Conservation (phyloP, 2,113 vertebrate species). For the Aix galericulata region DNA sequence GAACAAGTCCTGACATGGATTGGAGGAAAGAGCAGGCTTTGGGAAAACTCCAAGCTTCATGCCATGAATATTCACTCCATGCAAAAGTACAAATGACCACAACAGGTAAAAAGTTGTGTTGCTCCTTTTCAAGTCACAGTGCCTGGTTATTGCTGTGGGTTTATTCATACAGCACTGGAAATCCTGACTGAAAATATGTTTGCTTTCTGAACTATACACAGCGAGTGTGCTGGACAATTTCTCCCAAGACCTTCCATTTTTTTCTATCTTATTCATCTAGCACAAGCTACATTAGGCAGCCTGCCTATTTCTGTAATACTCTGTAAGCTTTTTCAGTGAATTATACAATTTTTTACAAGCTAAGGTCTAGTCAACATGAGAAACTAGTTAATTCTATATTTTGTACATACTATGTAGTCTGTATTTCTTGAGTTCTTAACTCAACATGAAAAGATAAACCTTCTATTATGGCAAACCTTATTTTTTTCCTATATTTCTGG, state of each 20-base stretch:
- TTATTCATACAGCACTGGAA: neutral
- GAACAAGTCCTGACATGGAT: neutral
- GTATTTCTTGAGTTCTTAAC: neutral
- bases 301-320: neutral
- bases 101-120: neutral
- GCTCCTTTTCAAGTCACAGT: accelerated
- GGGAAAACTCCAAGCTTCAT: neutral
- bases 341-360: neutral
- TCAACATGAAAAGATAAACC: neutral
- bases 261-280: neutral
- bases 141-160: neutral
- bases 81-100: neutral
- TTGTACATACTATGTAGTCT: neutral
- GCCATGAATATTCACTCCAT: neutral
- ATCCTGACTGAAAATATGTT: neutral
- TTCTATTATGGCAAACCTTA: neutral
- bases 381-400: neutral
- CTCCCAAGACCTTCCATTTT: neutral
- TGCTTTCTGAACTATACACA: neutral
- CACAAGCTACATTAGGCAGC: neutral
- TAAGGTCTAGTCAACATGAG: neutral
- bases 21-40: neutral
- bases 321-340: neutral
- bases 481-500: neutral
- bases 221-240: neutral